Evolutionary conservation across 2,113 vertebrate species (phyloP), one percentile per base, ranked within the genome.

Genomic region (Hippolais icterina): DNA sequence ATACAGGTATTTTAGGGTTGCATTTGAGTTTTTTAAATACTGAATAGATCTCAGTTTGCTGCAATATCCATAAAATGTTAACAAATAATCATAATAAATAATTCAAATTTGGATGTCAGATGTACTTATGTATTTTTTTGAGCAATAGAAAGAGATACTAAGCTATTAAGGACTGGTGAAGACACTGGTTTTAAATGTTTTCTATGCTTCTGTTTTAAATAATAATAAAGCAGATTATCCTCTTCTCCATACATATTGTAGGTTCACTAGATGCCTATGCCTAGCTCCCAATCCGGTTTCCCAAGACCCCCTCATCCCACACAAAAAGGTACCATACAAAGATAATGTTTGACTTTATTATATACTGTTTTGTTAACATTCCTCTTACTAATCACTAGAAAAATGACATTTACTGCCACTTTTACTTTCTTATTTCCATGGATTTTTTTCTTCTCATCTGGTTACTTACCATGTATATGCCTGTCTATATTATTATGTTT

Each of bases 211-310:
- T 97, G 93, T 97, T 96, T 97, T 90, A 96, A 95, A 90, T 66
- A 93, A 96, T 72, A 97, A 97, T 97, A 97, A 97, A 97, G 95
- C 96, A 94, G 92, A 94, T 96, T 97, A 89, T 97, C 96, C 95
- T 97, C 96, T 97, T 97, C 95, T 97, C 82, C 95, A 68, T 96
- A 93, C 95, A 78, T 96, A 97, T 97, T 97, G 94, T 97, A 97
- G 96, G 96, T 97, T 97, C 96, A 96, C 93, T 97, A 97, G 96
- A 96, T 97, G 95, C 96, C 94, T 95, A 97, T 97, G 96, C 96
- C 95, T 97, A 97, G 94, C 96, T 97, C 96, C 90, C 96, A 92
- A 96, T 90, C 96, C 94, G 94, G 96, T 97, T 96, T 97, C 96
- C 96, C 96, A 97, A 97, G 96, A 97, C 93, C 94, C 95, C 96